Evolutionary conservation across 2,888 invertebrate genomes (phyloP), one percentile per base, ranked within the genome.

Genomic region (Papilio protenor): DNA sequence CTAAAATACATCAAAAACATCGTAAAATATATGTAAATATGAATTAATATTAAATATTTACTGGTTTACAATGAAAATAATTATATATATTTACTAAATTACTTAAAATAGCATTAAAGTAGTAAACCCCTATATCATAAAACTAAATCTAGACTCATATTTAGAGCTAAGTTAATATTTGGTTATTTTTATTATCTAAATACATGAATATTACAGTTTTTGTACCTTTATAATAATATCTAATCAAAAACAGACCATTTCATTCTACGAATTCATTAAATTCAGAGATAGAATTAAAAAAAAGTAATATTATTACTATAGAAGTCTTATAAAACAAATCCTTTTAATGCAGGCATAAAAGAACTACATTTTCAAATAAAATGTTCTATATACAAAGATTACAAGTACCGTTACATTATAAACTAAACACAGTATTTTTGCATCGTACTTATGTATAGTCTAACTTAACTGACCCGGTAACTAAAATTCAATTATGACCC

Each of bases 111-210:
- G 5, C 1, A 23, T 12, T 16, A 14, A 23, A 61, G 4, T 23
- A 23, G 23, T 16, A 27, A 10, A 14, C 59, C 27, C 27, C 8
- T 61, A 61, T 1, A 27, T 61, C 4, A 21, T 61, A 16, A 61
- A 61, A 61, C 23, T 14, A 27, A 61, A 59, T 14, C 23, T 61
- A 27, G 23, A 61, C 27, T 61, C 2, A 1, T 61, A 16, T 59
- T 61, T 61, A 61, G 0, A 27, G 27, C 61, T 61, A 61, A 14
- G 61, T 61, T 61, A 61, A 61, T 61, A 61, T 61, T 61, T 61
- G 61, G 61, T 61, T 61, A 61, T 61, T 61, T 61, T 61, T 61
- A 14, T 23, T 12, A 27, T 5, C 27, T 27, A 61, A 5, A 61
- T 61, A 16, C 14, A 27, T 27, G 12, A 16, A 61, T 27, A 27